phyloP scores from a whole-genome alignment of 1,140 invertebrate genomes.

The Grapholita molesta region DNA sequence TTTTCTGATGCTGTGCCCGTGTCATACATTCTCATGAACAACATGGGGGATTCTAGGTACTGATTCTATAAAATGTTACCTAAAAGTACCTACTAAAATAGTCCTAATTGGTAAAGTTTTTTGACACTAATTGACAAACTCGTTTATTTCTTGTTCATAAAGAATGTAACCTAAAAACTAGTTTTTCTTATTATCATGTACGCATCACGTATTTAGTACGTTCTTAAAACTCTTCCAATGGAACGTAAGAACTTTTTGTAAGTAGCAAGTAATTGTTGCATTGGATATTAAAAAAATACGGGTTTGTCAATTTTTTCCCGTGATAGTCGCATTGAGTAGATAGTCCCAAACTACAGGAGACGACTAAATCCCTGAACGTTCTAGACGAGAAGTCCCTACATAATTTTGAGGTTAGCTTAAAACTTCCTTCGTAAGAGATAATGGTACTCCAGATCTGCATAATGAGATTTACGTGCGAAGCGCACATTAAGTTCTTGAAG shows the following conservation, averaged over 20 bases:
- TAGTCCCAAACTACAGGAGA: neutral
- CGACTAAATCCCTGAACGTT: neutral
- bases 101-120: conserved; percentile 19
- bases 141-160: no score
- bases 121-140: conserved; percentile 13
- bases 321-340: neutral
- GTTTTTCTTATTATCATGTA: no score
- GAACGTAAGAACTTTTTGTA: no score
- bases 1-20: conserved; percentile 31
- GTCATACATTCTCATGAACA: neutral
- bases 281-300: no score
- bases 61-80: conserved; percentile 5
- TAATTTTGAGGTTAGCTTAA: neutral
- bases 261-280: no score
- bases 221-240: no score
- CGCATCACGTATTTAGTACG: no score
- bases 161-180: no score
- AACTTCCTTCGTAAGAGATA: neutral
- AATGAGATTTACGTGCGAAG: neutral
- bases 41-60: no score
- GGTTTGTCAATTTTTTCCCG: neutral
- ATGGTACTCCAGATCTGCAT: neutral
- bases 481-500: neutral
- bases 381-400: neutral
- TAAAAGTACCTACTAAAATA: no score